Evolutionary conservation across 2,888 invertebrate species (phyloP).

Genomic region (Agrotis exclamationis): DNA sequence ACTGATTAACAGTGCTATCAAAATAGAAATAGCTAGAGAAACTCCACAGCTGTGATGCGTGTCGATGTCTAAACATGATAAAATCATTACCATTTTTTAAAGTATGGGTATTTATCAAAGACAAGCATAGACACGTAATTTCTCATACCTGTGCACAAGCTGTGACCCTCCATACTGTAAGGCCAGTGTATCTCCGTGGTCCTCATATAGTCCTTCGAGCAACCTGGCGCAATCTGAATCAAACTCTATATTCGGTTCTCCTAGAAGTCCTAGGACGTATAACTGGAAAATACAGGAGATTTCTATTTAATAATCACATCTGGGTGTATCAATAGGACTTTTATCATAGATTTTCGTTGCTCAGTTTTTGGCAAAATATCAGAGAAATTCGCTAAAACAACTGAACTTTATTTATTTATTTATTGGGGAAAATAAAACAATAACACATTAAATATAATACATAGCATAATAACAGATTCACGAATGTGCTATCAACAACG

Average conservation of each 20-base stretch:
- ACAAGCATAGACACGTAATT: not conserved
- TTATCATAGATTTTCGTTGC: no score
- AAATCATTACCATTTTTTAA: not conserved
- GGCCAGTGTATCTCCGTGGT: slow-evolving; percentile 99
- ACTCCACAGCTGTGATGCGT: not conserved
- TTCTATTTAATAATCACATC: not conserved
- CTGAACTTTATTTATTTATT: not conserved
- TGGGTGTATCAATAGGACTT: not conserved
- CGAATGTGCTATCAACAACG: no score
- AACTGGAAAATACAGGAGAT: slow-evolving; percentile 90
- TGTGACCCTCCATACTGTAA: slow-evolving; percentile 99
- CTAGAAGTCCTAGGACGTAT: slow-evolving; percentile 96
- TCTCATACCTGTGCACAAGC: slow-evolving; percentile 95
- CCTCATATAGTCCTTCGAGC: slow-evolving; percentile 98
- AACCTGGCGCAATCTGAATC: slow-evolving; percentile 98
- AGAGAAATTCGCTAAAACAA: not conserved
- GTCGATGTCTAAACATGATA: not conserved
- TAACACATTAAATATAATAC: no score
- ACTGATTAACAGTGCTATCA: no score
- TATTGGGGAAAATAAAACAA: no score
- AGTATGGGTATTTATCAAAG: no score
- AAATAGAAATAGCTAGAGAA: not conserved
- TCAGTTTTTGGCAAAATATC: not conserved
- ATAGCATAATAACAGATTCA: no score
- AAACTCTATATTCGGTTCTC: slow-evolving; percentile 96